These are phyloP conservation scores for Monomorium pharaonis DNA, from an alignment of 1,140 invertebrate genomes.

Conservation along the genomic window DNA sequence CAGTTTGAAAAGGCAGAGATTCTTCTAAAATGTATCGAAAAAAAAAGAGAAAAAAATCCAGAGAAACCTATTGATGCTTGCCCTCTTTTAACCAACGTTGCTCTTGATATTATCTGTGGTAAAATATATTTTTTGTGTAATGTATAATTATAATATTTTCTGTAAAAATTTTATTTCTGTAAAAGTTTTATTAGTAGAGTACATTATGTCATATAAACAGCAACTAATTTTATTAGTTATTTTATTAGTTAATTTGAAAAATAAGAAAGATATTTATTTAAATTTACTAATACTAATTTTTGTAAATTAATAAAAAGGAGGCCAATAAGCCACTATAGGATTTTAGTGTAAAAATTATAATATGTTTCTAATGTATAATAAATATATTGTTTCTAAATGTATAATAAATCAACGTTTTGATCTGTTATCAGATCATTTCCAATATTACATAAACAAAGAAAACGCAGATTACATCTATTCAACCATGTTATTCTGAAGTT, in stretches of 20 bases:
- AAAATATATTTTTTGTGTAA: conserved; percentile 71
- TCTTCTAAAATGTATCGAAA: conserved; percentile 85
- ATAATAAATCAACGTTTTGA: too few relatives aligned
- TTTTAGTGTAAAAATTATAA: too few relatives aligned
- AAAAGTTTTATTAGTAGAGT: background rate
- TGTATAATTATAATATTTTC: background rate
- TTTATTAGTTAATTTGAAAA: background rate
- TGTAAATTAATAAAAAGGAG: too few relatives aligned
- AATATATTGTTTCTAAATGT: too few relatives aligned
- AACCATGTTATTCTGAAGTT: too few relatives aligned
- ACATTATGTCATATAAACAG: background rate
- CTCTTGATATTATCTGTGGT: conserved; percentile 93
- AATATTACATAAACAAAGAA: too few relatives aligned
- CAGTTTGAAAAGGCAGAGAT: conserved; percentile 91
- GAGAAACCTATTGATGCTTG: conserved; percentile 87
- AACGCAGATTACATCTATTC: too few relatives aligned
- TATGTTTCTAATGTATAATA: too few relatives aligned
- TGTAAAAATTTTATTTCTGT: too few relatives aligned
- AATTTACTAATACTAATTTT: too few relatives aligned
- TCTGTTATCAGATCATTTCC: too few relatives aligned
- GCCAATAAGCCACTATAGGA: too few relatives aligned
- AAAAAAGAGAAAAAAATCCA: conserved; percentile 80
- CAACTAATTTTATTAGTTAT: background rate
- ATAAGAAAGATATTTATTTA: background rate
- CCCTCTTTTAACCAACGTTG: conserved; percentile 88